Evolutionary conservation across 1,140 invertebrate species (phyloP).

Genomic region (Bombus huntii): DNA sequence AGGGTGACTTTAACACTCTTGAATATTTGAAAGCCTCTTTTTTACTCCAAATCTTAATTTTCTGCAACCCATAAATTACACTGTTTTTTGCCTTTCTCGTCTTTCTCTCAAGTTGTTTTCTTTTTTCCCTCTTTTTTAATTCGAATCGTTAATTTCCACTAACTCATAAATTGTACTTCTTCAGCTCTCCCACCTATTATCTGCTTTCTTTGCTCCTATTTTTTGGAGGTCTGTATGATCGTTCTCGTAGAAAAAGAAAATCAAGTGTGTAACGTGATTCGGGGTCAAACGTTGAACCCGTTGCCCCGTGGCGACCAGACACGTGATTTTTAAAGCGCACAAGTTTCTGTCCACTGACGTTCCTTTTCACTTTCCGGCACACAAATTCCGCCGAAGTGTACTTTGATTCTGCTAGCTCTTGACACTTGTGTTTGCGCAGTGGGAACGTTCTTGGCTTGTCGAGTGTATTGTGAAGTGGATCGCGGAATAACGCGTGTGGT

Average conservation of each 20-base stretch:
- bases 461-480: not conserved
- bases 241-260: not conserved
- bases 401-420: not conserved
- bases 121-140: not conserved
- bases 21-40: too few relatives aligned
- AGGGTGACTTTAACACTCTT: too few relatives aligned
- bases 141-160: not conserved
- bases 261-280: not conserved
- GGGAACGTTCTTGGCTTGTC: not conserved
- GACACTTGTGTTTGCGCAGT: not conserved
- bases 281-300: not conserved
- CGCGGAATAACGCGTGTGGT: not conserved
- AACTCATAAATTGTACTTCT: not conserved
- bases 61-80: not conserved
- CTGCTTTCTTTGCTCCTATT: not conserved
- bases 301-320: not conserved
- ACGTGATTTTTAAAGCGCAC: not conserved
- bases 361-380: not conserved
- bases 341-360: not conserved
- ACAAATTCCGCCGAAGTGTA: not conserved
- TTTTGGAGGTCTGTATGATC: too few relatives aligned
- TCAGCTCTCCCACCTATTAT: not conserved
- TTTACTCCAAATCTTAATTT: not conserved
- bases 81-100: not conserved
- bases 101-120: not conserved